phyloP scores from a whole-genome alignment of 2,797 vertebrate genomes.

The Melopsittacus undulatus region DNA sequence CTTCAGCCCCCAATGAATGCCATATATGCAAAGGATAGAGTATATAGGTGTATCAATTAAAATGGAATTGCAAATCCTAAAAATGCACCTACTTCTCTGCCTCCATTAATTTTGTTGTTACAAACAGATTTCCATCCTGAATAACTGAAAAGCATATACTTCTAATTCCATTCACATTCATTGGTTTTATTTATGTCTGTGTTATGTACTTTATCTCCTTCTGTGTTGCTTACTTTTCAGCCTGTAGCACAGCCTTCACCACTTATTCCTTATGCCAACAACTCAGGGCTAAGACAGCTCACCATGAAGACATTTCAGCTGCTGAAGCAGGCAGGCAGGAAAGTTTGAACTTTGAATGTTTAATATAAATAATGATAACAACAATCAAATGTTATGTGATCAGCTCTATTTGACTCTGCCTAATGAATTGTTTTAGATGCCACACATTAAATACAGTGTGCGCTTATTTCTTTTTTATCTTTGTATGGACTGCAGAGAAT shows the following conservation, averaged over 20 bases:
- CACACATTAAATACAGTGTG: not conserved
- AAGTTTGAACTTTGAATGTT: not conserved
- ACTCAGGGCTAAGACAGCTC: not conserved
- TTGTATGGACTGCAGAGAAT: conserved; percentile 57
- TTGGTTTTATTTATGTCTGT: not conserved
- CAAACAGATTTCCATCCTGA: not conserved
- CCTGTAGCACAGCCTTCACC: not conserved
- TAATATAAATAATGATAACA: not conserved
- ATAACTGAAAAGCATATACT: not conserved
- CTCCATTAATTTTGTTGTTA: not conserved
- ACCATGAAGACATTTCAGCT: not conserved
- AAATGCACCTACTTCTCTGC: not conserved
- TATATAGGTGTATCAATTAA: not conserved
- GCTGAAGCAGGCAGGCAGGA: not conserved
- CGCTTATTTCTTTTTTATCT: not conserved
- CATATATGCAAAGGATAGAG: not conserved
- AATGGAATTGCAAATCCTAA: not conserved
- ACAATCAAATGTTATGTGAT: not conserved
- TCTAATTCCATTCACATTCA: not conserved
- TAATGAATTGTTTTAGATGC: not conserved
- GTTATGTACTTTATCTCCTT: not conserved
- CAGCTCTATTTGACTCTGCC: not conserved
- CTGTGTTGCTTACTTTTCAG: not conserved
- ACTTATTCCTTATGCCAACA: not conserved
- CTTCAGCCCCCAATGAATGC: not conserved